Evolutionary conservation across 2,113 vertebrate species (phyloP), one percentile per base, ranked within the genome.

Genomic region (Hippocampus mohnikei): DNA sequence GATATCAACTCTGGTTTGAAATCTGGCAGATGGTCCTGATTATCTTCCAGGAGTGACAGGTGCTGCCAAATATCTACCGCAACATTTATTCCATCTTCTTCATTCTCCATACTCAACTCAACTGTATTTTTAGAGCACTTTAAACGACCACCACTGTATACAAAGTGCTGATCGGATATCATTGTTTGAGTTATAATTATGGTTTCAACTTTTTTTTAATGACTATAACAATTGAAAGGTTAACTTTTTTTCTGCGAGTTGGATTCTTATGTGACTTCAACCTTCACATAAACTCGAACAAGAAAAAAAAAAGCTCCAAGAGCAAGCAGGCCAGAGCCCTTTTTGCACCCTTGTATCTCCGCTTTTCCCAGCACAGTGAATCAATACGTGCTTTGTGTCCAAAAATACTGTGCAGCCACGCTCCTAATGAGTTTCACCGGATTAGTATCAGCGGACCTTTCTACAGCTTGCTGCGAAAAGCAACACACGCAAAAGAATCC

Each of bases 401-500:
- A 37, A 37, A 37, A 40, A 33, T 5, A 21, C 18, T 56, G 53
- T 56, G n/a, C 29, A 21, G 59, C 16, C 18, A n/a, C 53, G 11
- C 37, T 20, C 29, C 59, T 20, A n/a, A 63, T 63, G 13, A 37
- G 33, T 40, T 62, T 63, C 20, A n/a, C 37, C 20, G n/a, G 33
- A 41, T 63, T 63, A 21, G 59, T 37, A 20, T 61, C 59, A 61
- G 16, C 33, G 29, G 33, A 63, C 7, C 8, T 12, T 40, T 70
- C 58, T 52, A 33, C 64, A 76, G 48, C 60, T 23, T 76, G 73
- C 42, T 44, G 61, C 62, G 37, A 70, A 69, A 67, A 48, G 25
- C 33, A 69, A 58, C 44, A 40, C 40, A 20, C 44, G 13, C 46
- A 48, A 16, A 48, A 48, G 40, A 42, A 79, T 23, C 2, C 61